Percentiles rank a stretch among this genome's conserved stretches.
These are phyloP conservation scores for Ictalurus furcatus DNA, from an alignment of 2,113 vertebrate genomes.

Conservation along the genomic window DNA sequence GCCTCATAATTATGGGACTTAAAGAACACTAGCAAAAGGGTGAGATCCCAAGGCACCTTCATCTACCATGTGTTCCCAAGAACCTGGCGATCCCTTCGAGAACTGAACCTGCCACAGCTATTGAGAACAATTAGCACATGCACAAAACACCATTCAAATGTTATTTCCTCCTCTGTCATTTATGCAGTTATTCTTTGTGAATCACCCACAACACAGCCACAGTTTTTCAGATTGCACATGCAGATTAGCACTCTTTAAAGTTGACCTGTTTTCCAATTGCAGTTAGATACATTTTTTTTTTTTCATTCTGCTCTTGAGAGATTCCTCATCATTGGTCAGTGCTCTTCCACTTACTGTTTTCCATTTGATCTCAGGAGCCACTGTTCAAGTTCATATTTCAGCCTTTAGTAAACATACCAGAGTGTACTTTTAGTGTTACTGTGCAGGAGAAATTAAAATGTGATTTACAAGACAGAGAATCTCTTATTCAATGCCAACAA, in stretches of 20 bases:
- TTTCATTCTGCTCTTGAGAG: background rate
- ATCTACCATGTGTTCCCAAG: too few species aligned
- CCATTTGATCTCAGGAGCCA: background rate
- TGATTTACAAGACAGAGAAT: background rate
- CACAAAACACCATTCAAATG: background rate
- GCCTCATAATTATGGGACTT: background rate
- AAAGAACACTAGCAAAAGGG: background rate
- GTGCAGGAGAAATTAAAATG: background rate
- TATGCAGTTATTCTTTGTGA: background rate
- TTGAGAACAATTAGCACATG: background rate
- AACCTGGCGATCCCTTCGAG: background rate
- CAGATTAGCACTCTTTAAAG: background rate
- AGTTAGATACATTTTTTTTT: background rate
- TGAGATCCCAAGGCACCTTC: background rate
- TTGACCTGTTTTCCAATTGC: background rate
- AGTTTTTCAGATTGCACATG: background rate
- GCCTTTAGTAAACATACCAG: background rate
- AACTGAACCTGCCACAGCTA: background rate
- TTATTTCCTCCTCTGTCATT: background rate
- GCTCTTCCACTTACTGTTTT: background rate
- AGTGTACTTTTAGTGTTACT: background rate
- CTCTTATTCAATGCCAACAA: slow-evolving; percentile 30
- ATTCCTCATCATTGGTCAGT: background rate
- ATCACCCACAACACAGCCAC: background rate
- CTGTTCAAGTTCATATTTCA: background rate